Base-by-base conservation (phyloP, 2,113 vertebrate species). In the Nibea albiflora region DNA sequence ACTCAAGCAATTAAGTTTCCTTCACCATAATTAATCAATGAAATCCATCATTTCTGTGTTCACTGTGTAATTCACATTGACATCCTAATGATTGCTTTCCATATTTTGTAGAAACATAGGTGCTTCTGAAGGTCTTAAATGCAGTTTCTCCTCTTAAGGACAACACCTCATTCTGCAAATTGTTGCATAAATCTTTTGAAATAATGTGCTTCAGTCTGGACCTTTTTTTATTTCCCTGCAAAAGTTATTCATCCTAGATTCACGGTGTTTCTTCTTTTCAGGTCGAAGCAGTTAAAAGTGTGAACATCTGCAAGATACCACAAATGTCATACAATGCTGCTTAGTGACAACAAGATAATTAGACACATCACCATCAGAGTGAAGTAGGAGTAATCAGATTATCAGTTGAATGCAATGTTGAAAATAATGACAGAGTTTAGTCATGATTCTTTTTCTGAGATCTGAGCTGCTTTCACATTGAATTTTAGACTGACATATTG, bases 41-140 rank as follows among this genome's bases (percentile, higher is more conserved):
- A 82, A 85, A 89, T 80, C 80, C 72, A 85, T 85, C 86, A 83
- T 82, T 81, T 78, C 80, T 75, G 57, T 81, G 80, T 72, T 78
- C 35, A 46, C 22, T 52, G 46, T 75, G 52, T 76, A 60, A 85
- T 76, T 81, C 68, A 75, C 72, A 52, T 50, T 1, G n/a, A 73
- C 84, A 73, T 24, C 14, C 4, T 65, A 54, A 70, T 85, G 78
- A 86, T 80, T 84, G 39, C 75, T 64, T 88, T 79, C 63, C 54
- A 76, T 74, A 80, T 86, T 35, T 19, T 20, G 19, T 15, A 72
- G 35, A 16, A 58, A 26, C 39, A 60, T 35, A 68, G 54, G 22
- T 79, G 50, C 42, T 47, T 71, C 22, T 86, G 28, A 62, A 60
- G 65, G 44, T 73, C 56, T 82, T 60, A 56, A 64, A 77, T 62